phyloP scores from a whole-genome alignment of 2,797 vertebrate species.

The Mormyrops attenuatus region DNA sequence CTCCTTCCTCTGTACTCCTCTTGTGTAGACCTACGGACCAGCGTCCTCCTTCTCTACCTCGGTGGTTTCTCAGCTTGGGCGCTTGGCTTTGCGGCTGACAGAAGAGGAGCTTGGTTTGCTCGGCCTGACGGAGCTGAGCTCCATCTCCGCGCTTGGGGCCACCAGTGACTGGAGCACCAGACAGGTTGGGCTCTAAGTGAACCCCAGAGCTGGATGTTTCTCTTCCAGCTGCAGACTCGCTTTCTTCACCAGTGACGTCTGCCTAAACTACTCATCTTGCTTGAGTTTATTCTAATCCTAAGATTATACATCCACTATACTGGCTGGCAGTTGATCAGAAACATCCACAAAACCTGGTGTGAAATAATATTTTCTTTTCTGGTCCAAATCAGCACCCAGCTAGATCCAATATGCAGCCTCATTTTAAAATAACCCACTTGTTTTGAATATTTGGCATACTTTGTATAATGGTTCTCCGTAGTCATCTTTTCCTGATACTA shows the following conservation, averaged over 20 bases:
- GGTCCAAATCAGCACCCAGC: neutral
- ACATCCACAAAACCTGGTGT: neutral
- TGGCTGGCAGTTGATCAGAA: neutral
- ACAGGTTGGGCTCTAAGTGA: slow-evolving; percentile 52
- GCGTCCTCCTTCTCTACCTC: slow-evolving; percentile 54
- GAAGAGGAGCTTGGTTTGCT: slow-evolving; percentile 56
- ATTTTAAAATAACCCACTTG: neutral
- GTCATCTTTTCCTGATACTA: neutral
- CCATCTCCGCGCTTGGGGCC: slow-evolving; percentile 54
- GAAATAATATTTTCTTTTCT: neutral
- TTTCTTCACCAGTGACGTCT: neutral
- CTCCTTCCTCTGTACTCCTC: neutral
- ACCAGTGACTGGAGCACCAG: slow-evolving; percentile 51
- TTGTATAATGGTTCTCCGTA: neutral
- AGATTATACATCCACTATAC: neutral
- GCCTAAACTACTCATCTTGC: neutral
- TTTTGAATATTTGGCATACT: neutral
- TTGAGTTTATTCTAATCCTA: neutral
- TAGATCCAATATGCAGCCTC: neutral
- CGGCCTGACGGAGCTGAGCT: slow-evolving; percentile 48
- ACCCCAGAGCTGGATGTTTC: neutral
- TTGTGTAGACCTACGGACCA: slow-evolving; percentile 55
- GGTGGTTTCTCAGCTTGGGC: slow-evolving; percentile 61
- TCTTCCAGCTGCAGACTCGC: neutral
- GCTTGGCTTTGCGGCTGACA: slow-evolving; percentile 49